phyloP scores from a whole-genome alignment of 2,797 vertebrate genomes.

The Hydrocynus forskahlii region DNA sequence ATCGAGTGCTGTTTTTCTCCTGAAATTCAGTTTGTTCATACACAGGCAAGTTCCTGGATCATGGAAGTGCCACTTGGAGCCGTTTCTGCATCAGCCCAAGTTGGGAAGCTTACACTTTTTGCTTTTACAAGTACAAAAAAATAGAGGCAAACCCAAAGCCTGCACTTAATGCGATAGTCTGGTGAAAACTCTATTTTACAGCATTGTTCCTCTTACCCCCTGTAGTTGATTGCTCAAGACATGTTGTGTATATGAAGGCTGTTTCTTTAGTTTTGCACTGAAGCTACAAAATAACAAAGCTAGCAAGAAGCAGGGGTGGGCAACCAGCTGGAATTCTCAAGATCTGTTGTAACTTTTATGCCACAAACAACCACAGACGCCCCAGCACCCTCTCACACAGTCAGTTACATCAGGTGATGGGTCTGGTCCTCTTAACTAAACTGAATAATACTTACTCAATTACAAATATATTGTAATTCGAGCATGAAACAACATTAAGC shows the following conservation, averaged over 20 bases:
- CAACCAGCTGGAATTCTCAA: too few species aligned
- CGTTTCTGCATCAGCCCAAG: conserved; percentile 19
- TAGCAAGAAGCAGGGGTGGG: too few species aligned
- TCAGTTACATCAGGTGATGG: too few species aligned
- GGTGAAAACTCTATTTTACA: background rate
- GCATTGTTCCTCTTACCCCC: background rate
- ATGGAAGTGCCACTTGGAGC: background rate
- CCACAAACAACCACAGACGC: too few species aligned
- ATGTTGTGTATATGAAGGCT: background rate
- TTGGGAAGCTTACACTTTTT: conserved; percentile 22
- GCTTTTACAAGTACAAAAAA: conserved; percentile 5
- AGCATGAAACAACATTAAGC: too few species aligned
- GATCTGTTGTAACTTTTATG: too few species aligned
- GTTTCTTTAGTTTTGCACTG: background rate
- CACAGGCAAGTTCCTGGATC: conserved; percentile 63
- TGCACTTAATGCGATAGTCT: background rate
- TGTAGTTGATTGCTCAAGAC: background rate
- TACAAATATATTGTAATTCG: too few species aligned
- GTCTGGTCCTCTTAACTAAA: too few species aligned
- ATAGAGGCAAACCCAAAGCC: background rate
- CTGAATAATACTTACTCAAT: too few species aligned
- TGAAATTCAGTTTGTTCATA: conserved; percentile 55
- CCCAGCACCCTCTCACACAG: too few species aligned
- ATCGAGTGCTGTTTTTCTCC: conserved; percentile 44
- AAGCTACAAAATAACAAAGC: background rate